phyloP scores from a whole-genome alignment of 2,888 invertebrate species.

The Caenorhabditis virilis region DNA sequence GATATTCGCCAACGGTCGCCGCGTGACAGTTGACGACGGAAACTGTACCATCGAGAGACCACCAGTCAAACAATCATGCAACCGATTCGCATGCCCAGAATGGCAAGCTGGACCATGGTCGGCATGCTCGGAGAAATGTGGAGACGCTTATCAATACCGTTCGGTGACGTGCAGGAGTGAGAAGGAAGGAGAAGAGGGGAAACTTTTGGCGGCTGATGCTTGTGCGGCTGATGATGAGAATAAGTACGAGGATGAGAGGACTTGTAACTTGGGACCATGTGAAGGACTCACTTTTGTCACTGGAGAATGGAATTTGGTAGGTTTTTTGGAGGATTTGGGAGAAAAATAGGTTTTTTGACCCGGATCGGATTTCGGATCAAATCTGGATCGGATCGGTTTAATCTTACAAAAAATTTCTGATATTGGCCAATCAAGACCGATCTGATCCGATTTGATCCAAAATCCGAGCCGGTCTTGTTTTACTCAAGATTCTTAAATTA shows the following conservation, averaged over 20 bases:
- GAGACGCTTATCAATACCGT: conserved; percentile 72
- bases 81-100: conserved; percentile 79
- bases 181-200: conserved; percentile 73
- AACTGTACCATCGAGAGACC: conserved; percentile 75
- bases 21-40: conserved; percentile 78
- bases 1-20: conserved; percentile 78
- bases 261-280: conserved; percentile 76
- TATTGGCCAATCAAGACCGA: too few relatives aligned
- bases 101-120: conserved; percentile 90
- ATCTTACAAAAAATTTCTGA: too few relatives aligned
- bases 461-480: too few relatives aligned
- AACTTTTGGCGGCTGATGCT: conserved; percentile 77
- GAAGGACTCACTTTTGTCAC: conserved; percentile 89
- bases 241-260: conserved; percentile 67
- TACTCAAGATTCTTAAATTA: too few relatives aligned
- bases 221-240: conserved; percentile 40
- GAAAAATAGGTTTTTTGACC: too few relatives aligned
- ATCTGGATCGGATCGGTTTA: too few relatives aligned
- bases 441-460: too few relatives aligned
- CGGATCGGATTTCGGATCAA: too few relatives aligned
- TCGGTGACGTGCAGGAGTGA: conserved; percentile 68
- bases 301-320: conserved; percentile 86
- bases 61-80: conserved; percentile 74
- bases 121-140: conserved; percentile 83
- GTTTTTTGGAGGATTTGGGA: too few relatives aligned